phyloP scores from a whole-genome alignment of 2,797 vertebrate genomes.

The Gymnoscopelus braueri region DNA sequence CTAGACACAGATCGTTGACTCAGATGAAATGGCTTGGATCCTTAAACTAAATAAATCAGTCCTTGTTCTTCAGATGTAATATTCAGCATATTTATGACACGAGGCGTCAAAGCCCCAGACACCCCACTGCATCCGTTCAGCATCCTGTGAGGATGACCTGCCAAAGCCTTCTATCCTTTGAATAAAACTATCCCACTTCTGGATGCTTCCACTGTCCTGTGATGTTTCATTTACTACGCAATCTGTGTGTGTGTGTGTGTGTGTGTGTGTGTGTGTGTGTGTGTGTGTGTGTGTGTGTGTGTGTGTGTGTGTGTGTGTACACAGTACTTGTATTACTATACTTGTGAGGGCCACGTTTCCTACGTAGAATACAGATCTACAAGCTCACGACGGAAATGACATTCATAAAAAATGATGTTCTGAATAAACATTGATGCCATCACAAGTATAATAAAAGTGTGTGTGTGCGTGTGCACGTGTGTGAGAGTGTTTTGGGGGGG shows the following conservation, averaged over 20 bases:
- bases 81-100: constrained; percentile 70
- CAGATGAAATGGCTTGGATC: constrained; percentile 59
- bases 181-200: constrained; percentile 57
- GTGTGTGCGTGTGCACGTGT: not conserved
- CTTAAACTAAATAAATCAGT: constrained; percentile 72
- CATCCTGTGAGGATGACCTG: constrained; percentile 49
- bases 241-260: constrained; percentile 33
- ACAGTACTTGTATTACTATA: not conserved
- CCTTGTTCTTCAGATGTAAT: constrained; percentile 75
- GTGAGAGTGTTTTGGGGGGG: no score
- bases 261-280: constrained; percentile 10
- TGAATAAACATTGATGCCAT: no score
- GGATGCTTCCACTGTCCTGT: constrained; percentile 51
- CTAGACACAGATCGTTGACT: constrained; percentile 17
- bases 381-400: no score
- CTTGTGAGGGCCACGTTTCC: no score
- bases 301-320: not conserved
- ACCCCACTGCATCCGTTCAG: constrained; percentile 52
- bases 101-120: constrained; percentile 62
- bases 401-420: no score
- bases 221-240: constrained; percentile 59
- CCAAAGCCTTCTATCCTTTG: constrained; percentile 38
- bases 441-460: not conserved
- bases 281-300: constrained; percentile 3
- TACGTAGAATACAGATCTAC: no score